Conservation (phyloP, 2,888 invertebrate species). For the Tachina lurida region DNA sequence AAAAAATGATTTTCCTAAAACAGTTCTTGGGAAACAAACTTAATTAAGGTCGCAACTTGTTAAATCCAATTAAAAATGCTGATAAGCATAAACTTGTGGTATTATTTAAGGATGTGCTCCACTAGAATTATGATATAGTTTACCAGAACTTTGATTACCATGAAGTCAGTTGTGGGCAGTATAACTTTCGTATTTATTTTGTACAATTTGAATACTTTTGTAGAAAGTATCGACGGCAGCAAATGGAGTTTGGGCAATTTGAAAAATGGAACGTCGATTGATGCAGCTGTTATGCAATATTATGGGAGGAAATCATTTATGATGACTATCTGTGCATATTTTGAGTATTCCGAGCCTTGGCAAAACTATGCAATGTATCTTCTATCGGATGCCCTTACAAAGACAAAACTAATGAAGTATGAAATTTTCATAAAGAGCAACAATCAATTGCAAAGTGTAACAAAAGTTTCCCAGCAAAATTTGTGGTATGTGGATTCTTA, state of each 20-base stretch:
- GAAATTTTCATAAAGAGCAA: slow-evolving; percentile 50
- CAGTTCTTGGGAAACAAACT: background rate
- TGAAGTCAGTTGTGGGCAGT: slow-evolving; percentile 3
- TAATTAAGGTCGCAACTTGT: background rate
- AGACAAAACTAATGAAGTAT: slow-evolving; percentile 41
- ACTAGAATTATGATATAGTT: background rate
- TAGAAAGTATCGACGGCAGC: background rate
- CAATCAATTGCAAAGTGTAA: background rate
- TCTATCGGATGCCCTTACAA: slow-evolving; percentile 32
- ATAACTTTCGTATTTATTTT: slow-evolving; percentile 7
- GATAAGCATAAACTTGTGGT: slow-evolving; percentile 6
- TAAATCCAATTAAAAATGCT: slow-evolving; percentile 44
- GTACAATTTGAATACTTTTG: background rate
- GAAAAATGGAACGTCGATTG: slow-evolving; percentile 26
- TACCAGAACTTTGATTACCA: background rate
- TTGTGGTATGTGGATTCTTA: slow-evolving; percentile 70
- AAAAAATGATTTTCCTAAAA: background rate
- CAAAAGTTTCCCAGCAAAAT: slow-evolving; percentile 38
- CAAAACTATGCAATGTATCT: slow-evolving; percentile 45
- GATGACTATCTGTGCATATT: slow-evolving; percentile 47
- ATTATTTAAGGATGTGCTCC: slow-evolving; percentile 27
- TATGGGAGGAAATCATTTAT: slow-evolving; percentile 45
- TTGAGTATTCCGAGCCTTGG: slow-evolving; percentile 48
- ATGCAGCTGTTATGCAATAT: slow-evolving; percentile 55
- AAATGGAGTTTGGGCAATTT: slow-evolving; percentile 32